A percentile compares a stretch with the other conserved stretches of the same genome.
These are phyloP conservation scores for Neosalanx taihuensis DNA, from an alignment of 2,797 vertebrate species.

Conservation along the genomic window DNA sequence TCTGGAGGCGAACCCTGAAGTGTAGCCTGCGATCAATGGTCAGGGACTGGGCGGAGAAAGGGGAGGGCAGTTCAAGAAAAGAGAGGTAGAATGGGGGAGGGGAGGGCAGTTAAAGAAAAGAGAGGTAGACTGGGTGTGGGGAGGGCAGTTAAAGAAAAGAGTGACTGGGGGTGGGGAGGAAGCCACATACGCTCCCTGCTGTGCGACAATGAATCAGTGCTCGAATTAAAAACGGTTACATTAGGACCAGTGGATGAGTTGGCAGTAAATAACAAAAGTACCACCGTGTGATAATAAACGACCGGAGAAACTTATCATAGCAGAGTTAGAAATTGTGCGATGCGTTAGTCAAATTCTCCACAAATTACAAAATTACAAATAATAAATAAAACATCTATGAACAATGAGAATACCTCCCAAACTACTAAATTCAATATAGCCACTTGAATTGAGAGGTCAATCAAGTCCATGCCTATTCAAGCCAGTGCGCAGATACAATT, in stretches of 20 bases:
- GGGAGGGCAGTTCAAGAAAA: neutral
- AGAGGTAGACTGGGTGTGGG: neutral
- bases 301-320: too few relatives aligned
- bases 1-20: neutral
- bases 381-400: neutral
- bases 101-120: neutral
- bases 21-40: neutral
- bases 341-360: neutral
- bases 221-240: too few relatives aligned
- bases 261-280: too few relatives aligned
- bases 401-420: neutral
- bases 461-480: constrained; percentile 23
- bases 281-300: too few relatives aligned
- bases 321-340: neutral
- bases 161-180: neutral
- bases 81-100: neutral
- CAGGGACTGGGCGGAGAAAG: neutral
- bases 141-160: neutral
- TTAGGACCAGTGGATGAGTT: too few relatives aligned
- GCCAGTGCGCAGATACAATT: constrained; percentile 27
- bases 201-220: too few relatives aligned
- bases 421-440: too few relatives aligned
- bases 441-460: constrained; percentile 24
- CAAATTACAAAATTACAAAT: neutral
- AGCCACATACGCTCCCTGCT: too few relatives aligned